Conservation (phyloP, 1,140 invertebrate species). For the Philopotamus ludificatus region DNA sequence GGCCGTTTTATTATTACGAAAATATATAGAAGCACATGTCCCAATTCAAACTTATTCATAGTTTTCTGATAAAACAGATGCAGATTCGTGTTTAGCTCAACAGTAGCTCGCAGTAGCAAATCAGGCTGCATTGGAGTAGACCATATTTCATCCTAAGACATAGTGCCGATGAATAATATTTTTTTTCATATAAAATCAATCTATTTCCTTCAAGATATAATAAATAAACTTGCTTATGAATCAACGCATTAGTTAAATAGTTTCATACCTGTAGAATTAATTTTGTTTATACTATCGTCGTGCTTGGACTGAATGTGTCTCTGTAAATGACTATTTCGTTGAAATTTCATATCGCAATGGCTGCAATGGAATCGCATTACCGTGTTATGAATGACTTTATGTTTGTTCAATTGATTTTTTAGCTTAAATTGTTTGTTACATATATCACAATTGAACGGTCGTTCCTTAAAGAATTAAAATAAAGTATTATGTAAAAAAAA, state of each 20-base stretch:
- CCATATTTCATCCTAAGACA: too few species aligned
- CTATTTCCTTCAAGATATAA: too few species aligned
- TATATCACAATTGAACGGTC: conserved; percentile 31
- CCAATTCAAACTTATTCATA: too few species aligned
- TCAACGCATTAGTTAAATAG: not conserved
- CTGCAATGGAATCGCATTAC: conserved; percentile 14
- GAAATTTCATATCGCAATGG: conserved; percentile 32
- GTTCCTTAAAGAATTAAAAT: conserved; percentile 28
- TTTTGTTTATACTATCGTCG: conserved; percentile 17
- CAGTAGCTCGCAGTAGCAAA: too few species aligned
- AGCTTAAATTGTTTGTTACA: conserved; percentile 35
- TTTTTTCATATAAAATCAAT: too few species aligned
- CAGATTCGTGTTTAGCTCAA: too few species aligned
- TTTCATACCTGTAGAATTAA: conserved; percentile 1
- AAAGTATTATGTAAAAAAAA: not conserved
- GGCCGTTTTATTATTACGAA: too few species aligned
- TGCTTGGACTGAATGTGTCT: conserved; percentile 33
- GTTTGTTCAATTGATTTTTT: conserved; percentile 29
- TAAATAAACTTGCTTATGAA: not conserved
- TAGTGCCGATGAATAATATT: too few species aligned
- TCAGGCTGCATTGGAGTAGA: too few species aligned
- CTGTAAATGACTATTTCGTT: conserved; percentile 19
- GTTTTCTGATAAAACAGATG: too few species aligned
- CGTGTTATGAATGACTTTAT: conserved; percentile 25
- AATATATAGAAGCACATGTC: too few species aligned